A percentile compares a stretch with the other conserved stretches of the same genome.
phyloP scores from a whole-genome alignment of 2,888 invertebrate species.

The Busseola fusca region DNA sequence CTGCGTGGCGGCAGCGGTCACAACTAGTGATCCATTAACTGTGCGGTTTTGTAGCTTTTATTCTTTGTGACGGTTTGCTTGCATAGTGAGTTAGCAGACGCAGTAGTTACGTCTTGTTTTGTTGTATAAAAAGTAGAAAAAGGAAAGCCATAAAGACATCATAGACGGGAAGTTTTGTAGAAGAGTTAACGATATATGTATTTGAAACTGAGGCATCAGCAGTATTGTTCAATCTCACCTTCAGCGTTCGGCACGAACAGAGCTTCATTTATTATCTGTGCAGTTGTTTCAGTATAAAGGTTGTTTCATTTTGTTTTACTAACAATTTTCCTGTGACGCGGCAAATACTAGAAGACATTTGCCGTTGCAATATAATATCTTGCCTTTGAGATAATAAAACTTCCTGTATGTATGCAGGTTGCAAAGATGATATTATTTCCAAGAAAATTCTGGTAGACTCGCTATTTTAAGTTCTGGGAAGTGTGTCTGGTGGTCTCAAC shows the following conservation, averaged over 20 bases:
- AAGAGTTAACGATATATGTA: neutral
- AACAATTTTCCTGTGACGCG: neutral
- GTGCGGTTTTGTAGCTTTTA: slow-evolving; percentile 26
- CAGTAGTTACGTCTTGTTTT: slow-evolving; percentile 8
- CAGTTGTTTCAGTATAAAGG: no score
- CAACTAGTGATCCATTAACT: slow-evolving; percentile 39
- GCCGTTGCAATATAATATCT: neutral
- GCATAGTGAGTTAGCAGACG: neutral
- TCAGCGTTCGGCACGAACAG: neutral
- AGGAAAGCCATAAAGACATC: neutral
- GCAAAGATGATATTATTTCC: slow-evolving; percentile 8
- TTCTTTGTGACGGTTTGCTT: slow-evolving; percentile 33
- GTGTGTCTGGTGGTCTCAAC: slow-evolving; percentile 7
- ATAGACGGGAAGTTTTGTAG: neutral
- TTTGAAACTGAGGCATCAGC: neutral
- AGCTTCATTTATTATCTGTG: neutral
- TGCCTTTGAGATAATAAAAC: neutral
- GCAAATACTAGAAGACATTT: neutral
- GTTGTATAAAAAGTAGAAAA: neutral
- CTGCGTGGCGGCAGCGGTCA: slow-evolving; percentile 36
- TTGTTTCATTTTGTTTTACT: no score
- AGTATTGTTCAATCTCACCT: no score
- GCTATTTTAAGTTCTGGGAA: slow-evolving; percentile 25
- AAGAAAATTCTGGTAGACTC: slow-evolving; percentile 6
- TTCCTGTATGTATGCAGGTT: slow-evolving; percentile 25